Evolutionary conservation across 2,888 invertebrate species (phyloP).

Genomic region (Parthenolecanium corni): DNA sequence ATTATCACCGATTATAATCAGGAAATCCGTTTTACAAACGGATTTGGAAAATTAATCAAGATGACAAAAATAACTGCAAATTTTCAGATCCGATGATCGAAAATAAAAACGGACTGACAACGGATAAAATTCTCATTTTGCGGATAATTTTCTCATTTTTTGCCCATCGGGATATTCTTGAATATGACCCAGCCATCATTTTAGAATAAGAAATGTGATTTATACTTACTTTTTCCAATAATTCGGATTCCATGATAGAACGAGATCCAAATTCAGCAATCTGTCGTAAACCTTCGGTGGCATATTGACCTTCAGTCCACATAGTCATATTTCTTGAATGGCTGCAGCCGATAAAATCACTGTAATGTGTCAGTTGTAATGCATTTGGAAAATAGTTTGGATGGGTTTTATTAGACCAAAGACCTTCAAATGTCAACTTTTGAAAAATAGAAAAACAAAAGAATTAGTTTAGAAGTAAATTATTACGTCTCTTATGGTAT

Average conservation of each 20-base stretch:
- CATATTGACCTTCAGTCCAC: slow-evolving; percentile 81
- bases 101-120: too few relatives aligned
- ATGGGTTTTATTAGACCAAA: slow-evolving; percentile 92
- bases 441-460: slow-evolving; percentile 29
- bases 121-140: too few relatives aligned
- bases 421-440: slow-evolving; percentile 74
- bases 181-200: too few relatives aligned
- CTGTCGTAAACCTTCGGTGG: slow-evolving; percentile 80
- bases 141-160: too few relatives aligned
- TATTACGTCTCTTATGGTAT: background rate
- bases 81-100: too few relatives aligned
- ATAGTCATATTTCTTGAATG: slow-evolving; percentile 82
- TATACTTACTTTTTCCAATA: slow-evolving; percentile 73
- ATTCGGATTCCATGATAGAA: slow-evolving; percentile 79
- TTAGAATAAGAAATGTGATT: too few relatives aligned
- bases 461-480: background rate
- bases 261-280: slow-evolving; percentile 94
- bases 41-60: too few relatives aligned
- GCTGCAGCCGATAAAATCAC: slow-evolving; percentile 89
- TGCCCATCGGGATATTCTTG: too few relatives aligned
- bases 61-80: too few relatives aligned
- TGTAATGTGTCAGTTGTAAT: slow-evolving; percentile 87
- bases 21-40: too few relatives aligned
- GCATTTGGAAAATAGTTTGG: slow-evolving; percentile 90
- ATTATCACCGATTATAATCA: too few relatives aligned